Evolutionary conservation across 2,113 vertebrate species (phyloP).

Genomic region (Indicator maculatus): DNA sequence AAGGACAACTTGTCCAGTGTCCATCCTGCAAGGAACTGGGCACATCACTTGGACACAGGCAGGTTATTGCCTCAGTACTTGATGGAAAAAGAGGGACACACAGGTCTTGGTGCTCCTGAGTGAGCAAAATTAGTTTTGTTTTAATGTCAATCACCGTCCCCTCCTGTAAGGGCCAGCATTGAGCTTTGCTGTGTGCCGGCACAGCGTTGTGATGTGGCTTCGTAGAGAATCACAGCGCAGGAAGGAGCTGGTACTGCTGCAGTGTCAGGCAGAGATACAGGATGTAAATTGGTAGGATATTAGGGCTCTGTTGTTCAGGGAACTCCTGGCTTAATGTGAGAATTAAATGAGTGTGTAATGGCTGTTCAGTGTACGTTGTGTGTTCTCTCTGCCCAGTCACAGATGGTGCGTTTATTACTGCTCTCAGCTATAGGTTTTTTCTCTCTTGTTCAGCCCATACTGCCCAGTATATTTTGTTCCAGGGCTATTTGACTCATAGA

Average conservation of each 20-base stretch:
- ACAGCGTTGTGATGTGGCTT: background rate
- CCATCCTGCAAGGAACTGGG: background rate
- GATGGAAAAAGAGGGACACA: background rate
- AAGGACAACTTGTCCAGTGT: background rate
- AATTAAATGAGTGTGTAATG: background rate
- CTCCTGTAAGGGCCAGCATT: background rate
- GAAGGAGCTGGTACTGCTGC: background rate
- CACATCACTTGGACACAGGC: accelerated
- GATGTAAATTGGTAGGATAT: background rate
- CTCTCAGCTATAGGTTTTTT: background rate
- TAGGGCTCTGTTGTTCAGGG: background rate
- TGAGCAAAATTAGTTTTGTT: background rate
- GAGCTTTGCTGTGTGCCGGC: background rate
- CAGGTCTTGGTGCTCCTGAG: background rate
- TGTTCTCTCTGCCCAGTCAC: background rate
- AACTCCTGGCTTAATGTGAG: background rate
- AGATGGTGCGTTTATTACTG: background rate
- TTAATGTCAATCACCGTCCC: background rate
- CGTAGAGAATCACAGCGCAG: background rate
- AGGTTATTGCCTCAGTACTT: background rate
- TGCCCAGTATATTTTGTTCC: background rate
- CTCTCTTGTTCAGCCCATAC: background rate
- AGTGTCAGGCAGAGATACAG: background rate
- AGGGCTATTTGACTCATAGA: background rate
- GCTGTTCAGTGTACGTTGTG: accelerated